Conservation (phyloP, 2,888 invertebrate species). For the Drosophila kuntzei region DNA sequence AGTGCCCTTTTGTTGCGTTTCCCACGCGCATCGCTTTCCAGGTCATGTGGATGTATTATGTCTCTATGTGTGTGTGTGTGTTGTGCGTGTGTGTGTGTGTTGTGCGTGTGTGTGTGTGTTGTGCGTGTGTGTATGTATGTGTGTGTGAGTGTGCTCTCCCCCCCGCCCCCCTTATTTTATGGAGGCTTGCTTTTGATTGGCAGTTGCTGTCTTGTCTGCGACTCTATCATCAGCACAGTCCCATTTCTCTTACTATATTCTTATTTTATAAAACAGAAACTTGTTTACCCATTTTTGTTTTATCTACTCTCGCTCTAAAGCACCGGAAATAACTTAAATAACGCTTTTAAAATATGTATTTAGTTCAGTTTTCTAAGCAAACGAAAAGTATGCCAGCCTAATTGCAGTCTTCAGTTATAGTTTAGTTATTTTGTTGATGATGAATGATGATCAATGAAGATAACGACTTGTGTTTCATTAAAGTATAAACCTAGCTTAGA, state of each 20-base stretch:
- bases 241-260: conserved; percentile 1
- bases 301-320: conserved; percentile 1
- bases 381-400: not conserved
- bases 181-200: conserved; percentile 42
- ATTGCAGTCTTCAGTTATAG: not conserved
- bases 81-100: not conserved
- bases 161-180: too few relatives aligned
- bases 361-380: conserved; percentile 12
- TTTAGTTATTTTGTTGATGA: not conserved
- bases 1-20: conserved; percentile 48
- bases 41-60: conserved; percentile 38
- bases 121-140: too few relatives aligned
- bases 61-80: conserved; percentile 2
- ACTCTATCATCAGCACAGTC: conserved; percentile 31
- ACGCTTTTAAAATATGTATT: conserved; percentile 22
- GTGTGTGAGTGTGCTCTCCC: conserved; percentile 5
- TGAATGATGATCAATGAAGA: too few relatives aligned
- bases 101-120: conserved; percentile 4
- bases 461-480: too few relatives aligned
- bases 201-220: conserved; percentile 24
- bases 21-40: conserved; percentile 52
- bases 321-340: conserved; percentile 29
- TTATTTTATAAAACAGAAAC: conserved; percentile 10
- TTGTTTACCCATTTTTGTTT: conserved; percentile 32
- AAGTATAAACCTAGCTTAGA: too few relatives aligned